phyloP scores from a whole-genome alignment of 1,140 invertebrate genomes.

The Rhopalosiphum padi region DNA sequence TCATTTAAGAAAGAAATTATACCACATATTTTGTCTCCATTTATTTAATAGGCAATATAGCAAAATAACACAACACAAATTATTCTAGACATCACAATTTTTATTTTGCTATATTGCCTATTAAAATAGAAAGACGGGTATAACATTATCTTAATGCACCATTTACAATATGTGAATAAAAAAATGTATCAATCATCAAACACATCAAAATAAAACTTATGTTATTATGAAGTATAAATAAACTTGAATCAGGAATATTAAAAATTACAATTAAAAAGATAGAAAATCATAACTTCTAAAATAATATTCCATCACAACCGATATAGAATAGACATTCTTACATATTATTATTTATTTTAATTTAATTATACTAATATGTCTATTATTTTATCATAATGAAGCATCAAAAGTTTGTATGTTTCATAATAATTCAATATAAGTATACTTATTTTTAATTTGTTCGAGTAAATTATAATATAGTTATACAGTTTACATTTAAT shows the following conservation, averaged over 20 bases:
- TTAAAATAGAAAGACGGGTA: neutral
- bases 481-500: slow-evolving; percentile 2
- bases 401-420: neutral
- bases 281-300: neutral
- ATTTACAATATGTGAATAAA: neutral
- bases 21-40: neutral
- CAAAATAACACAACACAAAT: neutral
- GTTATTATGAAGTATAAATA: neutral
- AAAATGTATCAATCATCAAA: neutral
- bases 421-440: neutral
- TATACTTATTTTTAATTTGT: slow-evolving; percentile 19
- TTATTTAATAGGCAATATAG: neutral
- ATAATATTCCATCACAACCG: slow-evolving; percentile 8
- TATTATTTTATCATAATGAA: neutral
- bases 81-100: neutral
- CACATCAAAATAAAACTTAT: neutral
- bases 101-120: neutral
- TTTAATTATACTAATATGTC: neutral
- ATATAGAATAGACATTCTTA: neutral
- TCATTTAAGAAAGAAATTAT: neutral
- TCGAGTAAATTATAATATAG: neutral
- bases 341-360: neutral
- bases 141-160: neutral
- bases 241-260: neutral
- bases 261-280: neutral